Percentiles rank a stretch among this genome's conserved stretches.
phyloP scores from a whole-genome alignment of 2,888 invertebrate species.

The Maniola hyperantus region DNA sequence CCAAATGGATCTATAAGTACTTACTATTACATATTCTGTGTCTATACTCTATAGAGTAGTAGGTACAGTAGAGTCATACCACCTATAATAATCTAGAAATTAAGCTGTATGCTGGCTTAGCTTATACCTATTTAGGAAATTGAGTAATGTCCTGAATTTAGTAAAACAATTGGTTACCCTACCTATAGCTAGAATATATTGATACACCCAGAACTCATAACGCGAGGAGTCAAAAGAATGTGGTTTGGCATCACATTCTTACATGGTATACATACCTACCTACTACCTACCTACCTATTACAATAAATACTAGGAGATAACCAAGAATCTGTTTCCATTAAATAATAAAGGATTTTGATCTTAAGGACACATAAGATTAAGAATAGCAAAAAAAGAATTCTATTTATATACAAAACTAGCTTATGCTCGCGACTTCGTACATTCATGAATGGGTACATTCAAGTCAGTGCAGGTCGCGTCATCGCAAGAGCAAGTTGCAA shows the following conservation, averaged over 20 bases:
- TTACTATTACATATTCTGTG: too few relatives aligned
- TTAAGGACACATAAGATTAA: not conserved
- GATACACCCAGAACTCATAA: slow-evolving; percentile 34
- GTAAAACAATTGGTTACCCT: not conserved
- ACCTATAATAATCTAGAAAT: too few relatives aligned
- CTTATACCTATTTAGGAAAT: not conserved
- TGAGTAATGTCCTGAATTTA: not conserved
- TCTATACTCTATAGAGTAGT: too few relatives aligned
- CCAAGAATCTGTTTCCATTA: not conserved
- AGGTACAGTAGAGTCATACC: too few relatives aligned
- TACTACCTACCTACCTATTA: not conserved
- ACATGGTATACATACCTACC: slow-evolving; percentile 7
- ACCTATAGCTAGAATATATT: slow-evolving; percentile 21
- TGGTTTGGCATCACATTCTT: slow-evolving; percentile 27
- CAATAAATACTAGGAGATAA: not conserved
- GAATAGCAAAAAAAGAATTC: not conserved
- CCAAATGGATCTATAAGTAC: too few relatives aligned
- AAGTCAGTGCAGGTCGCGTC: too few relatives aligned
- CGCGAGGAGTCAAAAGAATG: slow-evolving; percentile 22
- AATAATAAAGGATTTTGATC: not conserved
- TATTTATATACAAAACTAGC: too few relatives aligned
- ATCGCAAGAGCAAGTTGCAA: too few relatives aligned
- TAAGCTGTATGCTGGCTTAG: too few relatives aligned
- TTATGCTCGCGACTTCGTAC: too few relatives aligned
- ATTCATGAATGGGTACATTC: too few relatives aligned